These are phyloP conservation scores for Tilapia sparmanii DNA, from an alignment of 2,113 vertebrate species.

Conservation along the genomic window DNA sequence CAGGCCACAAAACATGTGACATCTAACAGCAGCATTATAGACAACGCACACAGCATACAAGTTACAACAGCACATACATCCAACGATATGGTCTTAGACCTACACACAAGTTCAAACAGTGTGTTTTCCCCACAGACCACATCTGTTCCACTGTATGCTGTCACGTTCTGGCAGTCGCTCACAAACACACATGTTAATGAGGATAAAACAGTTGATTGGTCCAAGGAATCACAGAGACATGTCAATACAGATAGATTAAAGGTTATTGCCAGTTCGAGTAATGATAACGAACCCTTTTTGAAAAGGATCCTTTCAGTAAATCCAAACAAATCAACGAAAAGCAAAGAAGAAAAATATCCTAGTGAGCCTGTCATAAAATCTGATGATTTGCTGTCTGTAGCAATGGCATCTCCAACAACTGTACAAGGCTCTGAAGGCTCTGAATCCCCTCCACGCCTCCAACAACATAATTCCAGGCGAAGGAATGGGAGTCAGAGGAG, in stretches of 20 bases:
- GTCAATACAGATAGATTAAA: not conserved
- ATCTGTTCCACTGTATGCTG: constrained; percentile 39
- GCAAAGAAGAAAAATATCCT: constrained; percentile 4
- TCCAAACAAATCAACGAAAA: not conserved
- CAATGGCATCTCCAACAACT: not conserved
- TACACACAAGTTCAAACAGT: constrained; percentile 13
- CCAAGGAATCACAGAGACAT: not conserved
- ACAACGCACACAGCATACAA: not conserved
- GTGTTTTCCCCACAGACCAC: constrained; percentile 43
- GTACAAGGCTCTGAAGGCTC: not conserved
- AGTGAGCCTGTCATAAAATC: not conserved
- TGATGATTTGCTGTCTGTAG: not conserved
- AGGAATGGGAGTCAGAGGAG: constrained; percentile 67
- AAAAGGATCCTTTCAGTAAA: not conserved
- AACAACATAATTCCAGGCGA: constrained; percentile 42
- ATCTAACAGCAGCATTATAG: not conserved
- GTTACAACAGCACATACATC: not conserved
- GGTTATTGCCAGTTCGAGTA: not conserved
- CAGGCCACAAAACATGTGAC: rapidly evolving
- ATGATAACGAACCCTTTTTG: not conserved
- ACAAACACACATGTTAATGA: constrained; percentile 23
- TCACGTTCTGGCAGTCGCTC: constrained; percentile 24
- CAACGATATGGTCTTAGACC: not conserved
- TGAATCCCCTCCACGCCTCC: not conserved
- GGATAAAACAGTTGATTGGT: constrained; percentile 18